Evolutionary conservation across 2,888 invertebrate species (phyloP), one percentile per base, ranked within the genome.

Genomic region (Eubasilissa splendida): DNA sequence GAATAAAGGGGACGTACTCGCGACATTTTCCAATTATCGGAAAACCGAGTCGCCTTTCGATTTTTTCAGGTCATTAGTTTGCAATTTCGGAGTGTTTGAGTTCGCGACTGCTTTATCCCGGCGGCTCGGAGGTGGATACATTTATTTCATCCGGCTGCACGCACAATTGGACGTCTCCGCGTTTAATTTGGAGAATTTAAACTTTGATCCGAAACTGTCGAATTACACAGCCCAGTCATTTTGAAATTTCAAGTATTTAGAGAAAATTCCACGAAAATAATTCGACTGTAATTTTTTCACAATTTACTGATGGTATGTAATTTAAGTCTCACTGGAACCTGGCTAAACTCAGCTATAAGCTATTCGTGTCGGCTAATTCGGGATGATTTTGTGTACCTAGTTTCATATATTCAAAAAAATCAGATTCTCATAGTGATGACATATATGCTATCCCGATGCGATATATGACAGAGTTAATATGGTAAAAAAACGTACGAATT

Each of bases 41-140:
- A 81, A 58, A 81, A 77, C 76, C 71, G 74, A 80, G 42, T 77
- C 63, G 77, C 58, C 54, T 81, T 22, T 31, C 74, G 71, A 81
- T 78, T 81, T 77, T 83, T 82, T 83, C 83, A 71, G 77, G 68
- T 83, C 83, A 83, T 83, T 83, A 81, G 80, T 71, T 77, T 54
- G 73, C 77, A 68, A 83, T 79, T 81, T 71, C 71, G 33, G 54
- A 71, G 54, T 71, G 77, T 74, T 65, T 54, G 76, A 63, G 56
- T 76, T 63, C 53, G 42, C 74, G 14, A 59, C 74, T 33, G 74
- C 74, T 74, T 74, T 74, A 56, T 71, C 22, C 56, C n/a, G 12
- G 10, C 7, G 42, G 68, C 42, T 9, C 42, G 33, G 31, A 56
- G 33, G 22, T 71, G 56, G 31, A 71, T 42, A 42, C 59, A 74